Evolutionary conservation across 2,797 vertebrate genomes (phyloP), one percentile per base, ranked within the genome.

Genomic region (Cygnus olor): DNA sequence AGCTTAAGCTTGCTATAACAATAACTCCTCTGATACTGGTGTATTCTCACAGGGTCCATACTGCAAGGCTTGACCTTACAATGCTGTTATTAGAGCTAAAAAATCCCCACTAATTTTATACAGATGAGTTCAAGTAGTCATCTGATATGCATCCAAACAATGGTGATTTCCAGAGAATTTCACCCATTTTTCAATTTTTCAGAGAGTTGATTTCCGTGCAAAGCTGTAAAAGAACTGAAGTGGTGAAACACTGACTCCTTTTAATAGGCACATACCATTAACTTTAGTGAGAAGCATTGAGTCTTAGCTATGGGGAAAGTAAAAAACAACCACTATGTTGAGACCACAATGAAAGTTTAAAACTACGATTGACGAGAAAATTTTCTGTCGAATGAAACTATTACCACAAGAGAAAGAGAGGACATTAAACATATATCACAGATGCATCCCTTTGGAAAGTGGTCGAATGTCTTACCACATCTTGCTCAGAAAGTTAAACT

Each of bases 91-190:
- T 56, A 66, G 4, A 80, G 19, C 38, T 73, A 54, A 61, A 61
- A 89, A 63, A 84, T 57, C 47, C 54, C 12, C 24, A 53, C 14
- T 78, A 13, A 68, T 74, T 93, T 85, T 68, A 68, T 71, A 74
- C 40, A 76, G 38, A 2, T 22, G 19, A 64, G 2, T 30, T 68
- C 44, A 57, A 65, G 36, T 4, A 53, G 28, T 11, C 12, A 11
- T 8, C 25, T 58, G 34, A 63, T 49, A 17, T 2, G 30, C 66
- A 72, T n/a, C 20, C 30, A 53, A 25, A 40, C 40, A 58, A 63
- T 27, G 53, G 49, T n/a, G 34, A 56, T 54, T 94, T 88, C 22
- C 63, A 88, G 30, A 63, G n/a, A 34, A 70, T 74, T 93, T 90
- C 71, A 78, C 5, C 14, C n/a, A 38, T 82, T 78, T 57, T 63